Evolutionary conservation across 1,140 invertebrate genomes (phyloP).

Genomic region (Caerostris darwini): DNA sequence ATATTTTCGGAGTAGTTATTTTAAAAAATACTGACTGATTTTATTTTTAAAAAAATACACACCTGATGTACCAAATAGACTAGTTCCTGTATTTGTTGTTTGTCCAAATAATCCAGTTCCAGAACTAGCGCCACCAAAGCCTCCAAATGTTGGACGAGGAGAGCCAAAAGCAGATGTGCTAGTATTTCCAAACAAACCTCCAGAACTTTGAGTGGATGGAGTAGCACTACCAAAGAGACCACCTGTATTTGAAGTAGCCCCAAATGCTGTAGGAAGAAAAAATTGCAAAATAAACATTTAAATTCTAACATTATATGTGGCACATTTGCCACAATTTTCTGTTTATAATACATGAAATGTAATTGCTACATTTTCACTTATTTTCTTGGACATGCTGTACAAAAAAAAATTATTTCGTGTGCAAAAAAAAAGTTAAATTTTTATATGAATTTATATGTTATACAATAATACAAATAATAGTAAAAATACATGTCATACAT

Average conservation of each 20-base stretch:
- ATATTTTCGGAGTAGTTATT: too few relatives aligned
- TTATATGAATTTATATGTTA: too few relatives aligned
- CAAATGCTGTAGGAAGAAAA: slow-evolving; percentile 58
- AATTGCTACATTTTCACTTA: neutral
- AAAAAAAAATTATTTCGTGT: neutral
- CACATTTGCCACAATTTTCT: neutral
- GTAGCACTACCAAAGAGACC: slow-evolving; percentile 79
- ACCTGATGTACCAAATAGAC: slow-evolving; percentile 76
- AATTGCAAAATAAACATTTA: neutral
- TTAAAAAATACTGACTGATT: too few relatives aligned
- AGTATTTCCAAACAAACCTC: slow-evolving; percentile 78
- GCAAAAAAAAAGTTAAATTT: too few relatives aligned
- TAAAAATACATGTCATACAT: too few relatives aligned
- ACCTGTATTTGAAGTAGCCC: slow-evolving; percentile 75
- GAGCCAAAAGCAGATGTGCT: slow-evolving; percentile 78
- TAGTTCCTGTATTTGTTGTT: slow-evolving; percentile 64
- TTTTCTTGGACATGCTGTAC: neutral
- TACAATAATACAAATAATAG: too few relatives aligned
- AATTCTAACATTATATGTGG: neutral
- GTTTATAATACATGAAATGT: neutral
- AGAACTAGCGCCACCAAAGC: slow-evolving; percentile 63
- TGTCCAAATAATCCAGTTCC: slow-evolving; percentile 78
- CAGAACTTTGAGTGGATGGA: slow-evolving; percentile 74
- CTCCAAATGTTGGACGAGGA: slow-evolving; percentile 77
- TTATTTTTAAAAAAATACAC: neutral